Percentiles rank a stretch among this genome's conserved stretches.
Evolutionary conservation across 1,140 invertebrate species (phyloP).

Genomic region (Ceratitis capitata): DNA sequence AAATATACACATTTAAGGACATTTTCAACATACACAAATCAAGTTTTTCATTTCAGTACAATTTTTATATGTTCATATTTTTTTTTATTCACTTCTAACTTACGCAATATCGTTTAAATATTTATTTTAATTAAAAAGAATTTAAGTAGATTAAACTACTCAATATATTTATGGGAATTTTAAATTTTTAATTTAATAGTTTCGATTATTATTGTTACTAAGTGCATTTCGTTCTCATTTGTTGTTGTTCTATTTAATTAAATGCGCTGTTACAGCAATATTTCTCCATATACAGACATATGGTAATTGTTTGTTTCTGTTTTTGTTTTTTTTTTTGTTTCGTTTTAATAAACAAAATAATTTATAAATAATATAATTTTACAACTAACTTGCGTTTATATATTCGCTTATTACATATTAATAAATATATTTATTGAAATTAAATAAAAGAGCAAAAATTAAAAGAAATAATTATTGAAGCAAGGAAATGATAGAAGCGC

Average conservation of each 20-base stretch:
- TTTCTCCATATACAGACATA: not conserved
- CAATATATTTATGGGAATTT: no score
- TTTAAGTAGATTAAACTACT: no score
- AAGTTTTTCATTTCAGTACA: not conserved
- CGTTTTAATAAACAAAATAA: not conserved
- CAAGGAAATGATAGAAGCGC: no score
- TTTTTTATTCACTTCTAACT: not conserved
- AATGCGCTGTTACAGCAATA: not conserved
- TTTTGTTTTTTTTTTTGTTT: no score
- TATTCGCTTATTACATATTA: not conserved
- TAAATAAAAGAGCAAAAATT: not conserved
- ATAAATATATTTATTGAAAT: constrained; percentile 19
- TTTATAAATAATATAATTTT: constrained; percentile 33
- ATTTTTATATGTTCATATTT: not conserved
- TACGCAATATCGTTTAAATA: not conserved
- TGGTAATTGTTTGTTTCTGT: not conserved
- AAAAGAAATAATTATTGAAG: not conserved
- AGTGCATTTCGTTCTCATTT: not conserved
- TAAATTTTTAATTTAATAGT: not conserved
- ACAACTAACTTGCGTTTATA: not conserved
- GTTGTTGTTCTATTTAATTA: not conserved
- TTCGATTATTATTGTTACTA: not conserved
- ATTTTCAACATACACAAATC: constrained; percentile 3
- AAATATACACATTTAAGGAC: constrained; percentile 32
- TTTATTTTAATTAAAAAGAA: no score